These are phyloP conservation scores for Athalia cordata DNA, from an alignment of 2,888 invertebrate species.

Conservation along the genomic window DNA sequence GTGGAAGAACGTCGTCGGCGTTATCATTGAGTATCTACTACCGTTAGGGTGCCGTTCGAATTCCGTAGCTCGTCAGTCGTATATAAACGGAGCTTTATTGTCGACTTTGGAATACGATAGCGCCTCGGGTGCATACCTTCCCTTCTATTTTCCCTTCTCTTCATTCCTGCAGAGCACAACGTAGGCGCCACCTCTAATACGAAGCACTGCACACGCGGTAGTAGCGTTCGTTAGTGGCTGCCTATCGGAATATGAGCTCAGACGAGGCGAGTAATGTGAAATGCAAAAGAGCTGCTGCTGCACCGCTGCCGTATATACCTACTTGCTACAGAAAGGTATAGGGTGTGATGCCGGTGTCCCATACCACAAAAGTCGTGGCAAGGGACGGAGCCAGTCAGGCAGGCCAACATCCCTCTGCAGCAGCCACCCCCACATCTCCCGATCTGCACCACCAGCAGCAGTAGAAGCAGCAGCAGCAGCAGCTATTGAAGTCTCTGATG, in stretches of 20 bases:
- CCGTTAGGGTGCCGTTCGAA: no score
- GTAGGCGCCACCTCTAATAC: no score
- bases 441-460: neutral
- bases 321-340: neutral
- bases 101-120: constrained; percentile 33
- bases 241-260: constrained; percentile 50
- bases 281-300: constrained; percentile 53
- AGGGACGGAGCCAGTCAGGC: neutral
- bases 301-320: neutral
- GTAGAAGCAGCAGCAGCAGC: constrained; percentile 10
- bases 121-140: constrained; percentile 8
- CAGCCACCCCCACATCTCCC: constrained; percentile 56
- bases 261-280: constrained; percentile 56
- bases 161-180: neutral
- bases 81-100: constrained; percentile 26
- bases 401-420: constrained; percentile 50
- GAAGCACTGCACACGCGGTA: no score
- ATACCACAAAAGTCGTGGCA: neutral
- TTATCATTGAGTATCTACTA: no score
- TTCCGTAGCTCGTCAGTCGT: no score
- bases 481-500: constrained; percentile 71
- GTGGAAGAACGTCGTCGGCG: no score
- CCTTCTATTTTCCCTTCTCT: constrained; percentile 2
- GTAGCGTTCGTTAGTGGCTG: constrained; percentile 56
- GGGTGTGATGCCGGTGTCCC: neutral